phyloP scores from a whole-genome alignment of 2,888 invertebrate genomes.

The Tupiocoris notatus region DNA sequence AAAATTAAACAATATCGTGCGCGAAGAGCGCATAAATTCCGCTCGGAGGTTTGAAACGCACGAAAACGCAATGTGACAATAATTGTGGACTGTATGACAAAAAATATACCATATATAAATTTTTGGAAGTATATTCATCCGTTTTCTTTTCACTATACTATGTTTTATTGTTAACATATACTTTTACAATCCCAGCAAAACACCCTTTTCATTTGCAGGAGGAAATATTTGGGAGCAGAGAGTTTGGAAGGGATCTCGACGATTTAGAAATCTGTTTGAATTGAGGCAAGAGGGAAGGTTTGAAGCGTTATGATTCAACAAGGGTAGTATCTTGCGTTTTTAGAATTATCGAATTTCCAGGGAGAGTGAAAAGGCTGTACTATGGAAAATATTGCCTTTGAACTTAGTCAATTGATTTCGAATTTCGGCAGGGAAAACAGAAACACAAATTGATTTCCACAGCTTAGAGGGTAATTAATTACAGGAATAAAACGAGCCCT shows the following conservation, averaged over 20 bases:
- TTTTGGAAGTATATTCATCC: constrained; percentile 45
- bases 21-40: background rate
- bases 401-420: too few relatives aligned
- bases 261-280: too few relatives aligned
- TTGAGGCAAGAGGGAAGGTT: too few relatives aligned
- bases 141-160: constrained; percentile 43
- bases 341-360: too few relatives aligned
- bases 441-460: too few relatives aligned
- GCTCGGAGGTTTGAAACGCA: constrained; percentile 4
- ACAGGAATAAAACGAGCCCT: too few relatives aligned
- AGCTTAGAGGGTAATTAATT: too few relatives aligned
- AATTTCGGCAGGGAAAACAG: too few relatives aligned
- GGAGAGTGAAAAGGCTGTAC: too few relatives aligned
- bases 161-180: constrained; percentile 44
- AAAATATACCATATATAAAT: constrained; percentile 45
- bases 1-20: constrained; percentile 41
- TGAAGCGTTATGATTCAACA: too few relatives aligned
- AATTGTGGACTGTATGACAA: constrained; percentile 42
- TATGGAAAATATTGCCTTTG: too few relatives aligned
- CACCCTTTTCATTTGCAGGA: constrained; percentile 3
- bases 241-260: background rate
- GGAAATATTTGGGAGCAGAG: background rate
- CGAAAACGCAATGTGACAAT: constrained; percentile 16
- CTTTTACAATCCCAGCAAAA: constrained; percentile 45
- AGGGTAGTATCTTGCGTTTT: too few relatives aligned